Evolutionary conservation across 2,113 vertebrate species (phyloP).

Genomic region (Sinocyclocheilus rhinocerous): DNA sequence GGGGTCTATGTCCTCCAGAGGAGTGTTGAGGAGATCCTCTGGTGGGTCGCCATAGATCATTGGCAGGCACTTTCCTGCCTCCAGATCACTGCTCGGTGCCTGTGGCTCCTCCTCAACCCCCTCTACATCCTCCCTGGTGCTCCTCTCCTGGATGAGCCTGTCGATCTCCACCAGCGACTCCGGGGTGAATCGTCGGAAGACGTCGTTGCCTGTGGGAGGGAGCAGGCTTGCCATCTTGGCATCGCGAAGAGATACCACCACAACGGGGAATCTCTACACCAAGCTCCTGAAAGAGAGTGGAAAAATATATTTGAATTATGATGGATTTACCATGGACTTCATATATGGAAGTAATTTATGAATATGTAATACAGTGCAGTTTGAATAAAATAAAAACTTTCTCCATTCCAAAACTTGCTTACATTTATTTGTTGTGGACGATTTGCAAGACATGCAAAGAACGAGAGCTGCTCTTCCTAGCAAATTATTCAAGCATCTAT

Average conservation of each 20-base stretch:
- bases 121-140: conserved; percentile 75
- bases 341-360: not conserved
- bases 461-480: too few relatives aligned
- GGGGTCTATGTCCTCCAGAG: conserved; percentile 92
- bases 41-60: conserved; percentile 92
- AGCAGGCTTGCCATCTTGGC: conserved; percentile 86
- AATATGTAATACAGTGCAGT: not conserved
- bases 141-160: conserved; percentile 74
- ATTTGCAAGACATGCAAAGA: too few relatives aligned
- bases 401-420: too few relatives aligned
- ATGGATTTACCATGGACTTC: not conserved
- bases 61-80: conserved; percentile 89
- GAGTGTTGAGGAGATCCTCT: conserved; percentile 80
- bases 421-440: too few relatives aligned
- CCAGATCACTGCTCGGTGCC: conserved; percentile 83
- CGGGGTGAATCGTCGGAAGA: conserved; percentile 86
- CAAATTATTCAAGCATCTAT: too few relatives aligned
- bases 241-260: conserved; percentile 77
- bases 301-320: not conserved
- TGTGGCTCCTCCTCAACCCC: conserved; percentile 66
- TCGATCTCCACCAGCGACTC: conserved; percentile 90
- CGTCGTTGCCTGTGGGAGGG: conserved; percentile 76
- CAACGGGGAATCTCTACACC: conserved; percentile 67
- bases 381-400: not conserved
- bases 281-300: conserved; percentile 53